Percentiles rank a stretch among this genome's conserved stretches.
phyloP scores from a whole-genome alignment of 2,113 vertebrate species.

The Lathamus discolor region DNA sequence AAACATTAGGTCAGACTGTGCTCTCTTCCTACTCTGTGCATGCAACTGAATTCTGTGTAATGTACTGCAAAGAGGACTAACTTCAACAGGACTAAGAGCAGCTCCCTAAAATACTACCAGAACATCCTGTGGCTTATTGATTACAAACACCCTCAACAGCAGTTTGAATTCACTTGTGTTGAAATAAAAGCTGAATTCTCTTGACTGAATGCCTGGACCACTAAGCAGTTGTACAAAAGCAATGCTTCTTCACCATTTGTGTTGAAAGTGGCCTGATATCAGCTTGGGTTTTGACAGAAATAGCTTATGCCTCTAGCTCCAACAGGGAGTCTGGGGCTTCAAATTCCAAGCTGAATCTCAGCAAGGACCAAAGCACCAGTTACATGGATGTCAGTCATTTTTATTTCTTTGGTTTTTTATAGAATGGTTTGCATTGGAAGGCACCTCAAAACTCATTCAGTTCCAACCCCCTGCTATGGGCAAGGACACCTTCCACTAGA shows the following conservation, averaged over 20 bases:
- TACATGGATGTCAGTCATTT: neutral
- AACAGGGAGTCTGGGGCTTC: neutral
- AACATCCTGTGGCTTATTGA: neutral
- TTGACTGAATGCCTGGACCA: fast-evolving
- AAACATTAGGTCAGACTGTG: neutral
- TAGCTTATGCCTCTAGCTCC: neutral
- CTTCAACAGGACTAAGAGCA: neutral
- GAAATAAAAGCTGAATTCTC: neutral
- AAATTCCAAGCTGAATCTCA: neutral
- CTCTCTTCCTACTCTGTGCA: neutral
- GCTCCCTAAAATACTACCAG: neutral
- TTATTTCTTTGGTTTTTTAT: neutral
- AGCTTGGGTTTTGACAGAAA: neutral
- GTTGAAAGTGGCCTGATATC: neutral
- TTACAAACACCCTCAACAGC: neutral
- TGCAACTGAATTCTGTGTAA: neutral
- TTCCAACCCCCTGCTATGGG: neutral
- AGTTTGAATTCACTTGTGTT: neutral
- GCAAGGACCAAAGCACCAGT: neutral
- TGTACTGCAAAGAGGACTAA: neutral
- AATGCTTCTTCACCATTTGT: neutral
- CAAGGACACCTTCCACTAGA: neutral
- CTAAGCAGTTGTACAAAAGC: neutral
- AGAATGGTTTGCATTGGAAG: neutral
- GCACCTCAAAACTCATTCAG: neutral